phyloP scores from a whole-genome alignment of 1,140 invertebrate species.

The Drosophila orena region DNA sequence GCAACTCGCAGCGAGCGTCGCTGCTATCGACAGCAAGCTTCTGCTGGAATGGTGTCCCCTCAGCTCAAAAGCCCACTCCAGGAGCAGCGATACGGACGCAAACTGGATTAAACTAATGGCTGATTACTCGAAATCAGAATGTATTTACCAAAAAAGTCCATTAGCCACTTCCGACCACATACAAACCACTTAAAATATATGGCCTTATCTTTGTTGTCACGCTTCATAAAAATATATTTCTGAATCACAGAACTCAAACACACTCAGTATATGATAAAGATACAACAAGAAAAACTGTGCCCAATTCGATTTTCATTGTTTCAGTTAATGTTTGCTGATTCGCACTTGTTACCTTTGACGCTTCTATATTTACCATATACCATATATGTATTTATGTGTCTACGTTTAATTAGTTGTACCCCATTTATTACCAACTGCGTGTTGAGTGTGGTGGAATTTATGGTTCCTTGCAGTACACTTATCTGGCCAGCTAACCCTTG shows the following conservation, averaged over 20 bases:
- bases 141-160: background rate
- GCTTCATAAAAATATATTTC: background rate
- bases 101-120: background rate
- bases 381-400: background rate
- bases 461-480: constrained; percentile 55
- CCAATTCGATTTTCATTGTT: no score
- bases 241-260: background rate
- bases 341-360: no score
- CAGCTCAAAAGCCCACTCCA: background rate
- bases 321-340: no score
- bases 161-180: background rate
- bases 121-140: background rate
- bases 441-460: constrained; percentile 33
- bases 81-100: background rate
- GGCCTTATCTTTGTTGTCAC: background rate
- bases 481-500: constrained; percentile 19
- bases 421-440: constrained; percentile 5
- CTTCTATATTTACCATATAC: background rate
- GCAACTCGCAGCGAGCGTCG: background rate
- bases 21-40: background rate
- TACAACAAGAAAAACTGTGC: no score
- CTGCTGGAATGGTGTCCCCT: background rate
- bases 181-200: background rate
- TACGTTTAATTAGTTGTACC: background rate
- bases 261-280: no score